Conservation (phyloP, 1,140 invertebrate species). For the Drosophila tristis region DNA sequence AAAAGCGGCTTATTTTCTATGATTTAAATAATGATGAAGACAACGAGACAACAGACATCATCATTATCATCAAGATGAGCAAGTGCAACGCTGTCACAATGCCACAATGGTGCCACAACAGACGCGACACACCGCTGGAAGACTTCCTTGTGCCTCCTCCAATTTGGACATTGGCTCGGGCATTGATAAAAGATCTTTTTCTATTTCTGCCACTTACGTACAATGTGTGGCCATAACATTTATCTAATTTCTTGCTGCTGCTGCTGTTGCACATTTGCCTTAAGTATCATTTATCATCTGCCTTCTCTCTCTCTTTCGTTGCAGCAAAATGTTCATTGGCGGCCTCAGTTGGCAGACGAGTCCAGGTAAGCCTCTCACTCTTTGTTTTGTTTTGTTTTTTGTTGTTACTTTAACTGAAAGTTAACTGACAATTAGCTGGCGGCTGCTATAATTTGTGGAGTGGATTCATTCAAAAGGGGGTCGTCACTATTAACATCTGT, state of each 20-base stretch:
- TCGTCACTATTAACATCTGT: constrained; percentile 45
- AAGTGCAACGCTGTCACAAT: constrained; percentile 35
- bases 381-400: too few relatives aligned
- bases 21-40: constrained; percentile 82
- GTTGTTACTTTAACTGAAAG: constrained; percentile 17
- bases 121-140: constrained; percentile 34
- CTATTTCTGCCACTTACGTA: constrained; percentile 1
- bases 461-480: constrained; percentile 16
- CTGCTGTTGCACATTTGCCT: constrained; percentile 27
- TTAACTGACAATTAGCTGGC: constrained; percentile 59
- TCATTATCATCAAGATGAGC: constrained; percentile 40
- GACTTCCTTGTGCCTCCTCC: constrained; percentile 10
- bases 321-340: constrained; percentile 99
- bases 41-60: constrained; percentile 52
- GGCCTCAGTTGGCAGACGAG: constrained; percentile 99
- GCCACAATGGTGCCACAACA: constrained; percentile 15
- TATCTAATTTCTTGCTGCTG: constrained; percentile 39
- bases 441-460: constrained; percentile 33
- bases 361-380: constrained; percentile 91
- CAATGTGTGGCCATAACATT: constrained; percentile 32
- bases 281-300: constrained; percentile 56
- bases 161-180: constrained; percentile 9
- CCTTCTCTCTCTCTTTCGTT: constrained; percentile 86
- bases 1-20: constrained; percentile 82
- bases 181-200: constrained; percentile 36